phyloP scores from a whole-genome alignment of 2,888 invertebrate genomes.

The Microplitis deprimator region DNA sequence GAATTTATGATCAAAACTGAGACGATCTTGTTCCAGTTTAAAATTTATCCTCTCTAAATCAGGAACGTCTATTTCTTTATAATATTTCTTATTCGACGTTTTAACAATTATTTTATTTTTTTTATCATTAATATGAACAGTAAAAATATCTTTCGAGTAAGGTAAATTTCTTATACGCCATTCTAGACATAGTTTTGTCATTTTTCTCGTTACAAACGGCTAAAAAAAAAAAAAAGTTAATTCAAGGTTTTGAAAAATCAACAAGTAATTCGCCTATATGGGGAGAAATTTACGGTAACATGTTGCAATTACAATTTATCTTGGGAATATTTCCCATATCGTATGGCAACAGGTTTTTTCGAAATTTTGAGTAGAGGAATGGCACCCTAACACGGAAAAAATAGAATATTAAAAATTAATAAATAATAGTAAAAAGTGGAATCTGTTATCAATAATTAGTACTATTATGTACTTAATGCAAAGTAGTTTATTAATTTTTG shows the following conservation, averaged over 20 bases:
- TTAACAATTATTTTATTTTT: slow-evolving; percentile 78
- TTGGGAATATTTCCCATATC: too few relatives aligned
- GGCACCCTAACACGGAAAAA: too few relatives aligned
- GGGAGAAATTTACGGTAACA: too few relatives aligned
- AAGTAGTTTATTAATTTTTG: too few relatives aligned
- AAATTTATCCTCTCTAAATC: slow-evolving; percentile 80
- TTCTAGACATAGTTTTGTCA: slow-evolving; percentile 83
- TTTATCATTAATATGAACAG: slow-evolving; percentile 78
- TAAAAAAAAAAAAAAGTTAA: slow-evolving; percentile 67
- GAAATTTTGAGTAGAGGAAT: too few relatives aligned
- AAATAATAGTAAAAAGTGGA: too few relatives aligned
- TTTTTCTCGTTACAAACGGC: slow-evolving; percentile 80
- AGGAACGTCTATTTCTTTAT: slow-evolving; percentile 80
- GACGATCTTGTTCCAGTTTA: slow-evolving; percentile 76
- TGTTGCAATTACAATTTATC: too few relatives aligned
- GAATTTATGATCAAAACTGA: slow-evolving; percentile 80
- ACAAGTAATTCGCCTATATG: too few relatives aligned
- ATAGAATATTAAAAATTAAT: too few relatives aligned
- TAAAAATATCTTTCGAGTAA: slow-evolving; percentile 81
- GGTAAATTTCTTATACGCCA: slow-evolving; percentile 88
- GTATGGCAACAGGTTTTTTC: too few relatives aligned
- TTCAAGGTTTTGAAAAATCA: slow-evolving; percentile 17
- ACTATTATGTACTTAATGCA: too few relatives aligned
- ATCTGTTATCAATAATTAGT: too few relatives aligned
- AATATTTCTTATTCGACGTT: slow-evolving; percentile 88